Base-by-base conservation (phyloP, 1,140 invertebrate species). In the Nephila pilipes region DNA sequence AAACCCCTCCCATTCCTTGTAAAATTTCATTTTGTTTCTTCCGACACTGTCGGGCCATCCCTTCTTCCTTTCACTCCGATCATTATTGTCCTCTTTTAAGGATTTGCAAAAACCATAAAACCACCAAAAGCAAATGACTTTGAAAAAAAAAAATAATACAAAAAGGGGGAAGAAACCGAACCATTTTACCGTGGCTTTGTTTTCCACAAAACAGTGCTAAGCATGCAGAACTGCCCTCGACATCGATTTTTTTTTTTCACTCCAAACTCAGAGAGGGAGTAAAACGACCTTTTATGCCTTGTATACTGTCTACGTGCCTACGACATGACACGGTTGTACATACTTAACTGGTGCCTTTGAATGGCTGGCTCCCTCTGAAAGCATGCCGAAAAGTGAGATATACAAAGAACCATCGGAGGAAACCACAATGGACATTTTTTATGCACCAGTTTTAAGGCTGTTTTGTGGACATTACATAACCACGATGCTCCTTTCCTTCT, bases 381-480 rank as follows among this genome's bases (percentile, higher is more conserved):
- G n/a, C 54, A 87, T 32, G 63, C 46, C 58, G 87, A 88, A 88
- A 69, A 85, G 55, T 85, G 83, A 85, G 83, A 57, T 58, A 20
- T 29, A 88, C 36, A 75, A 88, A 55, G 63, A 29, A 38, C 81
- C 81, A 46, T 36, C 22, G 57, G 38, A 88, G 60, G 32, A 25
- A 69, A 88, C 20, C 22, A 69, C 58, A 69, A 46, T 88, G 32
- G 58, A 55, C 14, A 20, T 25, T 88, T 65, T 55, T 54, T 88
- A 54, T 69, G 14, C 69, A n/a, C n/a, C 63, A 29, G 29, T 25
- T 88, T 69, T 88, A 32, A 69, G 63, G 58, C 22, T 75, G 25
- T 65, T 88, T 88, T 88, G 87, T 88, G 65, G 87, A 88, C 87
- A 88, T 88, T 88, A 88, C 87, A 88, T 54, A 58, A 88, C 87